Conservation (phyloP, 2,797 vertebrate genomes). For the Oreochromis mossambicus region DNA sequence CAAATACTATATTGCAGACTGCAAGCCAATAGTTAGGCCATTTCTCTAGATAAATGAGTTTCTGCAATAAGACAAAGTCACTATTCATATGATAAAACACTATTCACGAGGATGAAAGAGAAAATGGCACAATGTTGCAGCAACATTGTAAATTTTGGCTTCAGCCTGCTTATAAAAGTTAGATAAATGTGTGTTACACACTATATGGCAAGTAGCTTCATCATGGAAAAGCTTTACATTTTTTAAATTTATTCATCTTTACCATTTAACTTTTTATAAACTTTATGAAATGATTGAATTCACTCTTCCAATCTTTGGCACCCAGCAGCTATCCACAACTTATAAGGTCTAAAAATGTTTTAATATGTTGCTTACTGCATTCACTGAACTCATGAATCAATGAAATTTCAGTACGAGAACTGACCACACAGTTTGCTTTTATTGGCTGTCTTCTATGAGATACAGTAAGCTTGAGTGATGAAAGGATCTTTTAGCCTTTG, state of each 20-base stretch:
- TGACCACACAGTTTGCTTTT: neutral
- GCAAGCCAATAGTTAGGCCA: neutral
- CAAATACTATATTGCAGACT: neutral
- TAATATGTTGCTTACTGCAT: neutral
- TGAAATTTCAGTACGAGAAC: neutral
- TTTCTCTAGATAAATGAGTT: neutral
- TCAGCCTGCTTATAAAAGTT: neutral
- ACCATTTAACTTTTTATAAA: accelerated
- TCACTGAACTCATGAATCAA: neutral
- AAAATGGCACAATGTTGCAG: neutral
- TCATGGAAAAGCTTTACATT: neutral
- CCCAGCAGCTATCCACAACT: neutral
- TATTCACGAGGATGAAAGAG: accelerated
- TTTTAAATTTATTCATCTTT: neutral
- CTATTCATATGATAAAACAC: neutral
- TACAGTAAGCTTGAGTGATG: neutral
- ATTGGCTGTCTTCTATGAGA: neutral
- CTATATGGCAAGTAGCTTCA: accelerated
- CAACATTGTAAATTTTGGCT: neutral
- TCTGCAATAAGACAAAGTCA: neutral
- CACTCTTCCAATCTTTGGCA: neutral
- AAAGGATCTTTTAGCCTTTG: neutral
- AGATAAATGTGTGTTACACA: neutral
- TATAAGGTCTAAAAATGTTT: neutral
- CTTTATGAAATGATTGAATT: accelerated